Conservation (phyloP, 2,113 vertebrate species). For the Monarcha castaneiventris region DNA sequence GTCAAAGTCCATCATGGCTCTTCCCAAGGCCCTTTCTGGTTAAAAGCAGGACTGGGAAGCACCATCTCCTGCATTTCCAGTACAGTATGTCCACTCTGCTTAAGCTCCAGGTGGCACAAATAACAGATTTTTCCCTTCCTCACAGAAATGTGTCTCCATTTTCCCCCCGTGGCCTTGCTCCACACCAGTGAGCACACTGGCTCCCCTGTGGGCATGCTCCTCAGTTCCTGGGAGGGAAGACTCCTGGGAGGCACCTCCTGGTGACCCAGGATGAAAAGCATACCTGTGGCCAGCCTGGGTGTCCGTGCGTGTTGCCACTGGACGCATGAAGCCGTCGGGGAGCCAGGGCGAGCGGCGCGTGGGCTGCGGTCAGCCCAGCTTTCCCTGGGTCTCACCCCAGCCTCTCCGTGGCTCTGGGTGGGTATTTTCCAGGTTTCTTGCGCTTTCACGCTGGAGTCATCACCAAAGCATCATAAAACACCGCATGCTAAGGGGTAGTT, state of each 20-base stretch:
- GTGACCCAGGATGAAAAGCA: neutral
- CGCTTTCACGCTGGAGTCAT: neutral
- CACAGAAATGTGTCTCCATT: accelerated
- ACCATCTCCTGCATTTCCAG: neutral
- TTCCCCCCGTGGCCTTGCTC: accelerated
- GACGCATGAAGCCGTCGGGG: accelerated
- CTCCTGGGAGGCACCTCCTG: neutral
- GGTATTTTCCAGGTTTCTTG: neutral
- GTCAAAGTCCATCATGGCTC: accelerated
- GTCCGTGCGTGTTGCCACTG: neutral
- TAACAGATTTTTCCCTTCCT: neutral
- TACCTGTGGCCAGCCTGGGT: conserved; percentile 14
- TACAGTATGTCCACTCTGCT: neutral
- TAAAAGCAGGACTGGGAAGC: neutral
- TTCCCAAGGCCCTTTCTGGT: neutral
- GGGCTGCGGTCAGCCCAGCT: neutral
- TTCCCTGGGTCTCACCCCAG: neutral
- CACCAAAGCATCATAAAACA: neutral
- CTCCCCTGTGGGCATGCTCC: neutral
- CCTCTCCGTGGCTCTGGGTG: neutral
- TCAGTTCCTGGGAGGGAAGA: neutral
- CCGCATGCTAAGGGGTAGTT: neutral
- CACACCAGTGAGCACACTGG: accelerated
- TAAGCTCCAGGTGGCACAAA: neutral
- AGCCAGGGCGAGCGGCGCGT: accelerated